Percentiles rank a stretch among this genome's conserved stretches.
Conservation (phyloP, 2,888 invertebrate species). For the Ctenicera cuprea region DNA sequence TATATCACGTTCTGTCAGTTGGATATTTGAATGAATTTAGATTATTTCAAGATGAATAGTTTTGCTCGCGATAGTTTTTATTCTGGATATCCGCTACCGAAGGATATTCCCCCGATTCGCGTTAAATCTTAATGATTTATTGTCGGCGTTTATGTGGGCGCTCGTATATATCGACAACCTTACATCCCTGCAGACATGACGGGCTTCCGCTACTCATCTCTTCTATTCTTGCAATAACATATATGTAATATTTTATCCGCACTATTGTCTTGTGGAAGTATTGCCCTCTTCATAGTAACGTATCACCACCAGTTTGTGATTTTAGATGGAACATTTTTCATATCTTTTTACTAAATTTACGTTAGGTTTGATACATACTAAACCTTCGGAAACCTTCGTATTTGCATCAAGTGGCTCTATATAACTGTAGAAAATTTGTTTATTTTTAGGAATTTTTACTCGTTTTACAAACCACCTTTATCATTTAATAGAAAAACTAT, state of each 20-base stretch:
- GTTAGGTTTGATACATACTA: no score
- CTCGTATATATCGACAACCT: conserved; percentile 47
- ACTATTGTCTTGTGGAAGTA: conserved; percentile 22
- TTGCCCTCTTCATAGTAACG: no score
- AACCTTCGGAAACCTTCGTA: no score
- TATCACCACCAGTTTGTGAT: no score
- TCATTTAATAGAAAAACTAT: no score
- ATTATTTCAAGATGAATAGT: conserved; percentile 65
- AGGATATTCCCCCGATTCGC: conserved; percentile 51
- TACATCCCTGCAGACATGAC: conserved; percentile 47
- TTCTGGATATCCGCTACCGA: conserved; percentile 46
- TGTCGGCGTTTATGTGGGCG: conserved; percentile 53
- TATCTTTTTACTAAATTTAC: no score
- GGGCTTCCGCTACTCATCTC: conserved; percentile 47
- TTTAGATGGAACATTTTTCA: no score
- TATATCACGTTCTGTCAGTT: conserved; percentile 62
- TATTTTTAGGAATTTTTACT: no score
- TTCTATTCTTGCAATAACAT: conserved; percentile 44
- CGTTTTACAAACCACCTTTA: no score
- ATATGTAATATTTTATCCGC: conserved; percentile 40
- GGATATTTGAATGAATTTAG: conserved; percentile 67
- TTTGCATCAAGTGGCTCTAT: no score
- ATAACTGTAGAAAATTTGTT: no score
- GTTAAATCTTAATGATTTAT: conserved; percentile 60
- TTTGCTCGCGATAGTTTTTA: conserved; percentile 50